Evolutionary conservation across 2,888 invertebrate genomes (phyloP).

Genomic region (Noctua comes): DNA sequence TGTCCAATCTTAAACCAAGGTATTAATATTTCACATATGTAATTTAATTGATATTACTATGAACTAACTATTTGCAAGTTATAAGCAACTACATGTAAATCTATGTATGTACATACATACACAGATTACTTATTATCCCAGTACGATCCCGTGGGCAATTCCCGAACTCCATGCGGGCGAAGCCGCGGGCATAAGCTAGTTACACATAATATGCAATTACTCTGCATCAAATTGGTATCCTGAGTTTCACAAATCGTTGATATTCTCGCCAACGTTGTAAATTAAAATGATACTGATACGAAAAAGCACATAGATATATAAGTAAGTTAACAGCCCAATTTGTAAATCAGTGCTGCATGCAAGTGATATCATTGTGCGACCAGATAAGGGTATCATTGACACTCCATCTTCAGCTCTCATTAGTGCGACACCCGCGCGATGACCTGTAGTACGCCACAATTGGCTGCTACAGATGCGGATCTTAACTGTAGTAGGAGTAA

Average conservation of each 20-base stretch:
- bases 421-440: constrained; percentile 44
- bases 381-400: constrained; percentile 42
- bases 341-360: neutral
- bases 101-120: no score
- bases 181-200: no score
- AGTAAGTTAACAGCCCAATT: neutral
- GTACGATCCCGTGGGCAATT: no score
- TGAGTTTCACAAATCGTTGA: neutral
- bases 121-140: no score
- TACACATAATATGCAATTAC: neutral
- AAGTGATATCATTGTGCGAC: constrained; percentile 40
- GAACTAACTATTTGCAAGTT: no score
- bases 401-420: constrained; percentile 50
- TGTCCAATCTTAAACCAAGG: no score
- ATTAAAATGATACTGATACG: neutral
- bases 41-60: no score
- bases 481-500: neutral
- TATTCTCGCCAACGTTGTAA: no score
- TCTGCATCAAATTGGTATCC: neutral
- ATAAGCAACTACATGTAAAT: no score
- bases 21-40: no score
- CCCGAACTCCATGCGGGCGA: no score
- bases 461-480: neutral
- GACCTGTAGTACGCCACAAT: constrained; percentile 18
- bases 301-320: neutral